phyloP scores from a whole-genome alignment of 2,888 invertebrate species.

The Athetis lepigone region DNA sequence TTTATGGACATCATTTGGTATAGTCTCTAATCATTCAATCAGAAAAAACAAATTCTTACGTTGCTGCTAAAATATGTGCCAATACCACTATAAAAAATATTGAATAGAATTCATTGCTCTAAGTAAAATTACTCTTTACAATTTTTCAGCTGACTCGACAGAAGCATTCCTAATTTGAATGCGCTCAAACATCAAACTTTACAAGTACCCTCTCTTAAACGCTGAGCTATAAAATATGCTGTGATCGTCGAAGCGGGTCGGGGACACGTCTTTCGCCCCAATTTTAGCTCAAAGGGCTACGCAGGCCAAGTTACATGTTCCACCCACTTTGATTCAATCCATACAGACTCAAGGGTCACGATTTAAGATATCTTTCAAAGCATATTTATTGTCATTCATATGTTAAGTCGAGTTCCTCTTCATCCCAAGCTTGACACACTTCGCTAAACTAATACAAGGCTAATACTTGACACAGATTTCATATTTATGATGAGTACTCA shows the following conservation, averaged over 20 bases:
- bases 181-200: conserved; percentile 35
- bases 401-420: conserved; percentile 44
- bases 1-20: too few species aligned
- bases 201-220: conserved; percentile 30
- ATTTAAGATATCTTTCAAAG: conserved; percentile 44
- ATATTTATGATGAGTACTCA: conserved; percentile 28
- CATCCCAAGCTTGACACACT: conserved; percentile 54
- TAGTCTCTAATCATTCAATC: not conserved
- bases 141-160: conserved; percentile 2
- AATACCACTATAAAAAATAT: too few species aligned
- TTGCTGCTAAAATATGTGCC: not conserved
- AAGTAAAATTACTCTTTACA: not conserved
- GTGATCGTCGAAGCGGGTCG: conserved; percentile 48
- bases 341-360: conserved; percentile 43
- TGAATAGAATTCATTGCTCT: too few species aligned
- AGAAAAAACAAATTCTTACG: too few species aligned
- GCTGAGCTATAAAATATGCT: conserved; percentile 45
- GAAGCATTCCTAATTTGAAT: conserved; percentile 31
- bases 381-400: conserved; percentile 50
- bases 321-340: conserved; percentile 60
- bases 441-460: conserved; percentile 37
- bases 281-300: conserved; percentile 56
- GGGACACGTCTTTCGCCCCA: conserved; percentile 54
- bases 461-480: conserved; percentile 51
- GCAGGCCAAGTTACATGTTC: conserved; percentile 44